Evolutionary conservation across 2,888 invertebrate species (phyloP), one percentile per base, ranked within the genome.

Genomic region (Lymantria monacha): DNA sequence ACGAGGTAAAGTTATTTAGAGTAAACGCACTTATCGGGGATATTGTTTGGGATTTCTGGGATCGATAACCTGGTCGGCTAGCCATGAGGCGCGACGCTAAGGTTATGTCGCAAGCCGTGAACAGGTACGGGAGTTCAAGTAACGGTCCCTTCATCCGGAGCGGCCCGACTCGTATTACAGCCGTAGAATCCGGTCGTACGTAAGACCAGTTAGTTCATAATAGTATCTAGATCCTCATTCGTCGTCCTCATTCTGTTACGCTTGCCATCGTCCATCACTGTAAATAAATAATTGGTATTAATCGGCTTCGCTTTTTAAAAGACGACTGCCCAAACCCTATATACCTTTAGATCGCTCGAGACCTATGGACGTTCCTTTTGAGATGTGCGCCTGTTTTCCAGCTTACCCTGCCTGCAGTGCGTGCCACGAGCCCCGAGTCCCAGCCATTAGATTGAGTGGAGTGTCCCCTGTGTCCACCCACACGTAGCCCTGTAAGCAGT

Each of bases 391-490:
- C 89, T 91, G 85, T 91, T 91, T 90, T 92, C 91, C 92, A 92
- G 92, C 92, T 92, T 91, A 91, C 91, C 92, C 89, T 90, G 91
- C 91, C 92, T 90, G 91, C 91, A 87, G 91, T 90, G 90, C 85
- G 91, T 90, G 90, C 88, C 89, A 87, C 87, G 89, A 87, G 90
- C 83, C 90, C 91, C 88, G 90, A 88, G 84, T 87, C 91, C 90
- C 91, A 88, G 91, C 85, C 90, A 91, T 90, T 92, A 92, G 92
- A 91, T 92, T 91, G 92, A 87, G 91, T 91, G 91, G 91, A 91
- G 91, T 91, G 91, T 89, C 83, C 92, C 91, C 83, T 87, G 92
- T 89, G 84, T 83, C 83, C 75, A 70, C 88, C 88, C 85, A 88
- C 89, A 89, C 83, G 81, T 90, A 89, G 91, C 77, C 91, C 91